Conservation (phyloP, 2,797 vertebrate genomes). For the Jordanella pulchra region DNA sequence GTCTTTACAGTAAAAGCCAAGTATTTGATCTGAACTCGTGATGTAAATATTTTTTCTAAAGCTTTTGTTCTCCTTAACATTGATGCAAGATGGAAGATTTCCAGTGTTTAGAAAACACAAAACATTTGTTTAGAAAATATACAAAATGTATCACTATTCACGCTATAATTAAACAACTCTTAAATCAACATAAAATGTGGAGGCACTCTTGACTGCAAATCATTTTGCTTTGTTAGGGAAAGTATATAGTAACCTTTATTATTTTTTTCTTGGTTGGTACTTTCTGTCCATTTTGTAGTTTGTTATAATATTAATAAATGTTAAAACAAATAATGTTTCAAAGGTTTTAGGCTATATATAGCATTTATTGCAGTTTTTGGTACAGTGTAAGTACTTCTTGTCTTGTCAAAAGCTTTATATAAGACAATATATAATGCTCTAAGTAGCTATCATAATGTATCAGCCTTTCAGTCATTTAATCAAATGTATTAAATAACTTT, state of each 20-base stretch:
- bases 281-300: not conserved
- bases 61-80: not conserved
- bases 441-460: slow-evolving; percentile 28
- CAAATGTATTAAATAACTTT: slow-evolving; percentile 43
- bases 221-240: not conserved
- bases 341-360: not conserved
- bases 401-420: slow-evolving; percentile 24
- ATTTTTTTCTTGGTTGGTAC: too few relatives aligned
- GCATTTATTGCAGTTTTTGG: not conserved
- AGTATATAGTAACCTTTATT: not conserved
- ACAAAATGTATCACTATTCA: too few relatives aligned
- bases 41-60: not conserved
- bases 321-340: not conserved
- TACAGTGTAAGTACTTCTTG: not conserved
- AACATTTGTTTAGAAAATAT: too few relatives aligned
- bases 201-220: too few relatives aligned
- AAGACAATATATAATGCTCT: slow-evolving; percentile 17
- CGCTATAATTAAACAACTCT: too few relatives aligned
- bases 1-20: not conserved
- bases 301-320: not conserved
- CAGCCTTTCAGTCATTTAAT: slow-evolving; percentile 47
- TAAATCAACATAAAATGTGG: too few relatives aligned
- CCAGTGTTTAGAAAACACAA: too few relatives aligned
- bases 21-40: not conserved
- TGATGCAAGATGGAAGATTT: not conserved